Conservation (phyloP, 2,797 vertebrate species). For the Hemibagrus guttatus region DNA sequence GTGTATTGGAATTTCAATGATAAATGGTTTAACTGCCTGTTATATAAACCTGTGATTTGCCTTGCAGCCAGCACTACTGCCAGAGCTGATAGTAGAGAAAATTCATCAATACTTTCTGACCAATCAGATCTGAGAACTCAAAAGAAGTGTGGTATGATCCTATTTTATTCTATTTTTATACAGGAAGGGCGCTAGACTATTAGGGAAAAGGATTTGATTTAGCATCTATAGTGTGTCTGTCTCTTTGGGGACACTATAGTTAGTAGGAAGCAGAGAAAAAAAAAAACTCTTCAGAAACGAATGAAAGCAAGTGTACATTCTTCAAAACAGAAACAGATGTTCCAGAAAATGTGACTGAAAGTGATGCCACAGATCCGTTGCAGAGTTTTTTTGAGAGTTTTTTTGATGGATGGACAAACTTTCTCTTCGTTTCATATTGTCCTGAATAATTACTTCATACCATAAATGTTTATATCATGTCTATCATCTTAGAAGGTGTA, state of each 20-base stretch:
- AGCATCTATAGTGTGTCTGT: neutral
- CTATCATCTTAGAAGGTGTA: neutral
- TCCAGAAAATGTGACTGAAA: neutral
- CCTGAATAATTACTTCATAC: neutral
- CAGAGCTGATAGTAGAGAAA: neutral
- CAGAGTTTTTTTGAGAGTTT: neutral
- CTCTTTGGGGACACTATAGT: no score
- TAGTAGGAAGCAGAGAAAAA: neutral
- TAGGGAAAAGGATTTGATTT: neutral
- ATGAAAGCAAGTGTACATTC: neutral
- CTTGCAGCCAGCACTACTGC: neutral
- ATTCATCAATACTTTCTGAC: neutral
- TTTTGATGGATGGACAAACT: neutral
- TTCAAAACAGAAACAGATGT: neutral
- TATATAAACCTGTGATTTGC: constrained; percentile 5
- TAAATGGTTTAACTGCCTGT: neutral
- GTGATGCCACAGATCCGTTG: neutral
- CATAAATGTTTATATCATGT: neutral
- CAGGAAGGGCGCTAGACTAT: no score
- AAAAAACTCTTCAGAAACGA: neutral
- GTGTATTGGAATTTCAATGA: neutral
- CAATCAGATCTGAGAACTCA: neutral
- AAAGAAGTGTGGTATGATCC: neutral
- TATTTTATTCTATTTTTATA: neutral
- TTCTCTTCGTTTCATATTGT: neutral